Base-by-base conservation (phyloP, 2,113 vertebrate genomes). In the Orientallactaga bullata region DNA sequence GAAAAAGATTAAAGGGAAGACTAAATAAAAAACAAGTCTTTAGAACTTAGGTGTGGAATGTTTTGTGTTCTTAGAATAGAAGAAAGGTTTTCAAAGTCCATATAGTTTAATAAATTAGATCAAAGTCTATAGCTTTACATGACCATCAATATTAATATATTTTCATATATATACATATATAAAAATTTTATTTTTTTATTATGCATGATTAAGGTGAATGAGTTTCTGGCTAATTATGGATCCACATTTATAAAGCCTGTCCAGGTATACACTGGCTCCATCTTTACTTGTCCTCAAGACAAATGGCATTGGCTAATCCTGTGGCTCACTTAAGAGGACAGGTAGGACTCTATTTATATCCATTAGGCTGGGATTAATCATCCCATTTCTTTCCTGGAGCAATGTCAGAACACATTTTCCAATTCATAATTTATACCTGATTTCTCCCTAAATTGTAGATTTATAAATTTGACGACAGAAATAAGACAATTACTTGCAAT, bases 321-420 rank as follows among this genome's bases (percentile, higher is more conserved):
- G 58, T 92, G 83, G 39, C 77, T 93, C 66, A 90, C 65, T 93
- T 96, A 95, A 89, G 81, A 94, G 61, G 85, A 58, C 61, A 95
- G 79, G 85, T 95, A 95, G 76, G 86, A 82, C 61, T 93, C 94
- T 61, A 95, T 97, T 95, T 95, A 83, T 96, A 90, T 94, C 96
- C 90, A 93, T 96, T 97, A 94, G 60, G 79, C 74, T 65, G 77
- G 39, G 66, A 86, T 92, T 96, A 92, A 95, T 94, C 66, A 96
- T 91, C 71, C 71, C 35, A 78, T 89, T 93, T 89, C 83, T 93
- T 80, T 92, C 76, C 92, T 85, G 61, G 13, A 92, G 65, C 17
- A 85, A 26, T 93, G 93, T 95, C 87, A 90, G 71, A 89, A 88
- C 7, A 69, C 47, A 92, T 95, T 96, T 95, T 76, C 26, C 35